These are phyloP conservation scores for Wiebesia pumilae DNA, from an alignment of 1,140 invertebrate genomes.

Conservation along the genomic window DNA sequence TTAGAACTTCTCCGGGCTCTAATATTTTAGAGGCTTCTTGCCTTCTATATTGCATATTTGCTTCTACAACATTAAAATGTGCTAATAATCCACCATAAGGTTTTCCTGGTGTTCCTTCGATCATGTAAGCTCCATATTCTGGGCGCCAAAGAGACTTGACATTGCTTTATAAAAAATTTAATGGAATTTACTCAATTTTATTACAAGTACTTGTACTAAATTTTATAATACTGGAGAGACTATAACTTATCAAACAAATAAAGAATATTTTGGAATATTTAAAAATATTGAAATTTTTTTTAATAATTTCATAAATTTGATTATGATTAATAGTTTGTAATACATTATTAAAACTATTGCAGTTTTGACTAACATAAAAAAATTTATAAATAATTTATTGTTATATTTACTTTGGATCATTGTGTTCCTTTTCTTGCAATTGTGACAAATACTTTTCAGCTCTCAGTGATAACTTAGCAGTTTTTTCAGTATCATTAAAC, in stretches of 20 bases:
- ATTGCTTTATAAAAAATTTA: constrained; percentile 72
- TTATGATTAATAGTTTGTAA: not conserved
- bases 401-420: constrained; percentile 83
- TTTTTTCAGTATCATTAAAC: constrained; percentile 92
- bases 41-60: constrained; percentile 94
- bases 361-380: not conserved
- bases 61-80: constrained; percentile 98
- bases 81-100: constrained; percentile 94
- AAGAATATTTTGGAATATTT: not conserved
- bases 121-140: constrained; percentile 99
- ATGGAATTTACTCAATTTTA: not conserved
- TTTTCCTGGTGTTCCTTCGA: constrained; percentile 99
- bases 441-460: constrained; percentile 86
- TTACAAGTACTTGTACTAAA: not conserved
- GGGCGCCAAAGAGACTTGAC: constrained; percentile 96
- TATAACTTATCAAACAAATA: not conserved
- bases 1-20: constrained; percentile 86
- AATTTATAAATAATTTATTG: constrained; percentile 1
- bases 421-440: constrained; percentile 88
- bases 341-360: not conserved
- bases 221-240: not conserved
- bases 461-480: constrained; percentile 88
- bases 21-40: constrained; percentile 89
- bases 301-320: not conserved
- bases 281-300: not conserved